phyloP scores from a whole-genome alignment of 1,140 invertebrate genomes.

The Zaprionus ghesquierei region DNA sequence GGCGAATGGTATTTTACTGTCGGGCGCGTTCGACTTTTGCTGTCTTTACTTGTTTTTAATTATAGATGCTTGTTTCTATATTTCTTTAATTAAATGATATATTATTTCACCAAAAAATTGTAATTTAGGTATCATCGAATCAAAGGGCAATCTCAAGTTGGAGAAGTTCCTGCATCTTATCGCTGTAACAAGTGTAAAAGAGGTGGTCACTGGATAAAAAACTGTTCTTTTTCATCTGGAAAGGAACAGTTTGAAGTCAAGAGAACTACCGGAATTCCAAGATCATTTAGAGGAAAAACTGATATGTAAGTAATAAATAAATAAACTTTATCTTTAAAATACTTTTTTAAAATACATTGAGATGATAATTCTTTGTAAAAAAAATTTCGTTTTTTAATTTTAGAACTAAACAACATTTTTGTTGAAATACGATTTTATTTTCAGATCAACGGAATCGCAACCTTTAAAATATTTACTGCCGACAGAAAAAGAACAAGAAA shows the following conservation, averaged over 20 bases:
- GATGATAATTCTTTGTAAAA: no score
- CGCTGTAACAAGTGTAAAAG: constrained; percentile 96
- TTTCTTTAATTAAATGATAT: neutral
- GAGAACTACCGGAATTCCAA: constrained; percentile 98
- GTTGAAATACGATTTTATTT: no score
- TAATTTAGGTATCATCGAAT: constrained; percentile 91
- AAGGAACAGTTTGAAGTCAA: constrained; percentile 89
- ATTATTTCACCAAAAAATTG: no score
- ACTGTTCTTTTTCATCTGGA: constrained; percentile 89
- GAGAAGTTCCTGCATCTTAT: constrained; percentile 94
- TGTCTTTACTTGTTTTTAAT: no score
- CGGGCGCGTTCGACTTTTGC: no score
- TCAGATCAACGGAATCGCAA: constrained; percentile 47
- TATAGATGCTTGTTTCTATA: neutral
- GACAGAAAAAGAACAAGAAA: constrained; percentile 84
- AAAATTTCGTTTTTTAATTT: no score
- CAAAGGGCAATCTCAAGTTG: constrained; percentile 92
- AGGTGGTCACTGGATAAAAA: constrained; percentile 97
- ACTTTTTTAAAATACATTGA: no score
- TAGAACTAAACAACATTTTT: no score
- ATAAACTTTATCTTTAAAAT: no score
- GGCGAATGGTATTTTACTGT: no score
- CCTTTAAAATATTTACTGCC: constrained; percentile 42
- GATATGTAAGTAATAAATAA: constrained; percentile 52
- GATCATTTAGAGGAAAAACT: constrained; percentile 94